Conservation (phyloP, 2,888 invertebrate genomes). For the Harpalus rufipes region DNA sequence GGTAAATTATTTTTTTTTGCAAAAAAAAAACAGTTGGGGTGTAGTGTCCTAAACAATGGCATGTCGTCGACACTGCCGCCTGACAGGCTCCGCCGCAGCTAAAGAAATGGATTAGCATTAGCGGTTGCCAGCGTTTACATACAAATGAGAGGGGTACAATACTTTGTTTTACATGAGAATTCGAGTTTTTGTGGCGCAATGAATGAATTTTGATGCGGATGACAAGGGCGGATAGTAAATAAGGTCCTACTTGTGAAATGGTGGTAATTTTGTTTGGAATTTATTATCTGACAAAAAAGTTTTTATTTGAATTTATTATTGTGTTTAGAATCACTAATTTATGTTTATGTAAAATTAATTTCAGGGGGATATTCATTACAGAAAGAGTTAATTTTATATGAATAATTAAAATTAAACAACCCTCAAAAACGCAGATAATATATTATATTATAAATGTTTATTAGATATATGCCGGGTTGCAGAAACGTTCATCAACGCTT, state of each 20-base stretch:
- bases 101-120: conserved; percentile 53
- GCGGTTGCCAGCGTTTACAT: conserved; percentile 42
- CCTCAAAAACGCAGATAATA: too few species aligned
- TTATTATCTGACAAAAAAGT: conserved; percentile 42
- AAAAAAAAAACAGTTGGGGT: conserved; percentile 8
- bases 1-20: neutral
- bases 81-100: conserved; percentile 6
- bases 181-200: conserved; percentile 33
- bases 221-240: conserved; percentile 17
- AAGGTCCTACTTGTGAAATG: conserved; percentile 29
- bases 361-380: too few species aligned
- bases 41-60: neutral
- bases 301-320: conserved; percentile 44
- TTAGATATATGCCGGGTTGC: too few species aligned
- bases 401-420: too few species aligned
- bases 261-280: conserved; percentile 19
- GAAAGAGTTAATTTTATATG: too few species aligned
- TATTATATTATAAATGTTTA: too few species aligned
- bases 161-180: conserved; percentile 58
- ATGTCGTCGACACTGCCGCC: conserved; percentile 4
- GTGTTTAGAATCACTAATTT: conserved; percentile 48
- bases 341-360: too few species aligned
- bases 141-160: conserved; percentile 46
- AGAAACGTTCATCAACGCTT: too few species aligned
- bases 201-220: conserved; percentile 43